Conservation (phyloP, 2,797 vertebrate species). For the Rhinichthys osculus region DNA sequence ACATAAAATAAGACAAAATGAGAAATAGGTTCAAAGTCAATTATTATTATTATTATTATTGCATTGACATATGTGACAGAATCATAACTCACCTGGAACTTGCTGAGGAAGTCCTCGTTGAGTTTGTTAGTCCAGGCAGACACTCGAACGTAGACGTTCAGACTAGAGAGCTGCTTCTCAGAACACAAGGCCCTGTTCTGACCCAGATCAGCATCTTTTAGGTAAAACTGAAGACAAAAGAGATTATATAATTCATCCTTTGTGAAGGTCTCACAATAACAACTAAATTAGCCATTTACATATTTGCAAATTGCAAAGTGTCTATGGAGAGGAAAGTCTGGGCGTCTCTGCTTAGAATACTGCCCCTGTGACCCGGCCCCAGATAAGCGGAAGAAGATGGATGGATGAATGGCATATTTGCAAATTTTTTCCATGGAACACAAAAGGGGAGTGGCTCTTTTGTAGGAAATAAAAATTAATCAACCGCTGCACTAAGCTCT, state of each 20-base stretch:
- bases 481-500: neutral
- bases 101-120: slow-evolving; percentile 72
- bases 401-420: too few species aligned
- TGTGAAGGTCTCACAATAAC: neutral
- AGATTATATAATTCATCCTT: neutral
- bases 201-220: slow-evolving; percentile 79
- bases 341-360: too few species aligned
- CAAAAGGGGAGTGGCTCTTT: neutral
- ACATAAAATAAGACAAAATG: neutral
- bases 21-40: neutral
- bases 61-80: neutral
- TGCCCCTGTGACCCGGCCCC: too few species aligned
- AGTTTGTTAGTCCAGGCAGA: slow-evolving; percentile 68
- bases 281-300: neutral
- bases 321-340: too few species aligned
- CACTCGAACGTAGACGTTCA: slow-evolving; percentile 81
- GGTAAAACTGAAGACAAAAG: slow-evolving; percentile 81
- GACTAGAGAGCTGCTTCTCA: slow-evolving; percentile 69
- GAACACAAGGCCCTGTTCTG: slow-evolving; percentile 82
- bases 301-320: neutral
- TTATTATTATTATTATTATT: neutral
- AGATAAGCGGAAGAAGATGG: too few species aligned
- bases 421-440: neutral
- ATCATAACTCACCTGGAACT: slow-evolving; percentile 78
- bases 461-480: neutral